phyloP scores from a whole-genome alignment of 2,888 invertebrate genomes.

The Drosophila rellima region DNA sequence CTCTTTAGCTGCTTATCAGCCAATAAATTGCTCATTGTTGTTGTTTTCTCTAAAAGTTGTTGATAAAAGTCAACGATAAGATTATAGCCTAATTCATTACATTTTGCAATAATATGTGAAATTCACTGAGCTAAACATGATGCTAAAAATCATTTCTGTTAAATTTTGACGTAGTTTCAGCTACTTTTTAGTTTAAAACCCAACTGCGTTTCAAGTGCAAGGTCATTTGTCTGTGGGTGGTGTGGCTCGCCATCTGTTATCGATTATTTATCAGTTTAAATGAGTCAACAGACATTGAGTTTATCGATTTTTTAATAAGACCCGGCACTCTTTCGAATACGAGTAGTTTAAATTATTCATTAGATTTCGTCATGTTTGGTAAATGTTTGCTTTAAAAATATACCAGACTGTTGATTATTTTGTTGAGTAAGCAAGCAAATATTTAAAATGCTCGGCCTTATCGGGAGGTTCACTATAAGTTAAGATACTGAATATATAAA shows the following conservation, averaged over 20 bases:
- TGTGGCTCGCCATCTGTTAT: conserved; percentile 25
- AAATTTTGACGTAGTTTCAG: neutral
- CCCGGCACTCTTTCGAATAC: conserved; percentile 13
- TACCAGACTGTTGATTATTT: neutral
- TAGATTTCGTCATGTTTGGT: conserved; percentile 23
- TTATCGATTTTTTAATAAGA: conserved; percentile 66
- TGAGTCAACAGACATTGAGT: conserved; percentile 47
- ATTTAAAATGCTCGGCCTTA: conserved; percentile 9
- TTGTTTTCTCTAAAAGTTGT: conserved; percentile 28
- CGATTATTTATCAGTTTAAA: conserved; percentile 50
- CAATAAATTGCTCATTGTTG: conserved; percentile 44
- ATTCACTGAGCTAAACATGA: conserved; percentile 9
- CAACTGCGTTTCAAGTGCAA: conserved; percentile 47
- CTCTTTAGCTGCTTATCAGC: conserved; percentile 49
- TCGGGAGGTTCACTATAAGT: neutral
- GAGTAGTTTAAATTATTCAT: conserved; percentile 64
- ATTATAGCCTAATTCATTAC: conserved; percentile 33
- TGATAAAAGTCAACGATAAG: conserved; percentile 57
- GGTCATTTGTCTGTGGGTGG: conserved; percentile 34
- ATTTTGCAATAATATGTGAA: conserved; percentile 52
- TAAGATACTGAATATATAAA: conserved; percentile 4
- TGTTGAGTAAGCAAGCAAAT: conserved; percentile 14
- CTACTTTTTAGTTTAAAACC: neutral
- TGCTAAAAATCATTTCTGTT: neutral
- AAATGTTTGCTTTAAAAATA: neutral